These are phyloP conservation scores for Aphidoletes aphidimyza DNA, from an alignment of 2,888 invertebrate genomes.

Conservation along the genomic window DNA sequence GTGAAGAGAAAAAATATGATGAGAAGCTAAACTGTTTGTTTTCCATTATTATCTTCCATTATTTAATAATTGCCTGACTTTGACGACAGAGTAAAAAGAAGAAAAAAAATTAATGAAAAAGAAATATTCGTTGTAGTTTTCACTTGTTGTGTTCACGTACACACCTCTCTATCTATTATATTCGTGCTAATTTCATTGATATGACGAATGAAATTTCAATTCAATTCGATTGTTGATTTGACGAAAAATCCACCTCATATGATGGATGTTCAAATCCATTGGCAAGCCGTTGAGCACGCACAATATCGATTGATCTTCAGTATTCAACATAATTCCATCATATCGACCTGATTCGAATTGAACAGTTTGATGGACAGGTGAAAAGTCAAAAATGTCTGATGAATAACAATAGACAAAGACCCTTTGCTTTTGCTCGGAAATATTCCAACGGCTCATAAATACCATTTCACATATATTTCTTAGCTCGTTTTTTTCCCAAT, in stretches of 20 bases:
- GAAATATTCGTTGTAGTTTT: neutral
- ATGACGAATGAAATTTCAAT: neutral
- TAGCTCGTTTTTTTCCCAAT: too few species aligned
- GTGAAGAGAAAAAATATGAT: neutral
- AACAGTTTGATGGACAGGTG: slow-evolving; percentile 19
- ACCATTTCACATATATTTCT: too few species aligned
- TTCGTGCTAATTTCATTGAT: neutral
- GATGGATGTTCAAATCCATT: neutral
- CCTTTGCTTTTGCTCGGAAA: too few species aligned
- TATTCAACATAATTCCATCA: too few species aligned
- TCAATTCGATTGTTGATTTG: neutral
- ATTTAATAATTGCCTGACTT: neutral
- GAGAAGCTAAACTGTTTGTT: too few species aligned
- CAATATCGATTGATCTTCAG: slow-evolving; percentile 21
- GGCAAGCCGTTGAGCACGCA: neutral
- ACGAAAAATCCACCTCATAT: neutral
- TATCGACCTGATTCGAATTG: neutral
- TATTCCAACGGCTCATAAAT: too few species aligned
- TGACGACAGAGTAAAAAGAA: too few species aligned
- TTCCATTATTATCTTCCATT: neutral
- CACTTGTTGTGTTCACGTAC: slow-evolving; percentile 48
- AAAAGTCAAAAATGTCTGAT: neutral
- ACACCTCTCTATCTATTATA: neutral
- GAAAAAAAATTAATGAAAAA: neutral
- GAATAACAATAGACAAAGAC: neutral